These are phyloP conservation scores for Caerostris extrusa DNA, from an alignment of 1,140 invertebrate species.

Conservation along the genomic window DNA sequence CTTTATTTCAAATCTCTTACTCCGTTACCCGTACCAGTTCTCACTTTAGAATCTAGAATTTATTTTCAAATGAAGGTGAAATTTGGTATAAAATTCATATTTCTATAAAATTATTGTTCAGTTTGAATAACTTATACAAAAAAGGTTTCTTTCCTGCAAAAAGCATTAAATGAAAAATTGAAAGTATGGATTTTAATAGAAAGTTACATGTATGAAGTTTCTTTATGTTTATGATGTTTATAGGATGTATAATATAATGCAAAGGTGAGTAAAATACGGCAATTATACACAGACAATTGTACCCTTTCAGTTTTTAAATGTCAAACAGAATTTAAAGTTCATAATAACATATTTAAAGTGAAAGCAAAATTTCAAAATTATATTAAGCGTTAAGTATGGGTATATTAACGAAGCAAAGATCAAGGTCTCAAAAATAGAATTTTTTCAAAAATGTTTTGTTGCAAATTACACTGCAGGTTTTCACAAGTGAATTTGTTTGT, in stretches of 20 bases:
- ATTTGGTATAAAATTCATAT: neutral
- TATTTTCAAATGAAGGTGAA: constrained; percentile 5
- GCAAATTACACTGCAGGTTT: no score
- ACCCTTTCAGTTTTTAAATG: no score
- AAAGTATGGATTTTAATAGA: neutral
- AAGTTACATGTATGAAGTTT: neutral
- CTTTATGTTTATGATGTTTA: neutral
- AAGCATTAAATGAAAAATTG: no score
- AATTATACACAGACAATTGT: neutral
- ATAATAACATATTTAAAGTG: no score
- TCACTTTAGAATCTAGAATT: neutral
- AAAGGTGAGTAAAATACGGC: neutral
- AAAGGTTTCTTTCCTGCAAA: neutral
- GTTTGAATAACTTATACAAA: neutral
- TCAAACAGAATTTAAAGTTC: no score
- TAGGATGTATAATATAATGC: neutral
- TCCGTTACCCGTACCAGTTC: neutral
- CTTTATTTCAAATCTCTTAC: neutral
- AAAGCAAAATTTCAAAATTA: no score
- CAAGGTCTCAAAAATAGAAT: no score
- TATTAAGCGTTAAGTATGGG: no score
- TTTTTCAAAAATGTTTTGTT: no score
- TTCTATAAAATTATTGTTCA: neutral
- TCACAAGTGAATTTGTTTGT: no score
- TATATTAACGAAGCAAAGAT: no score